phyloP scores from a whole-genome alignment of 1,140 invertebrate genomes.

The Aphaenogaster ashmeadi region DNA sequence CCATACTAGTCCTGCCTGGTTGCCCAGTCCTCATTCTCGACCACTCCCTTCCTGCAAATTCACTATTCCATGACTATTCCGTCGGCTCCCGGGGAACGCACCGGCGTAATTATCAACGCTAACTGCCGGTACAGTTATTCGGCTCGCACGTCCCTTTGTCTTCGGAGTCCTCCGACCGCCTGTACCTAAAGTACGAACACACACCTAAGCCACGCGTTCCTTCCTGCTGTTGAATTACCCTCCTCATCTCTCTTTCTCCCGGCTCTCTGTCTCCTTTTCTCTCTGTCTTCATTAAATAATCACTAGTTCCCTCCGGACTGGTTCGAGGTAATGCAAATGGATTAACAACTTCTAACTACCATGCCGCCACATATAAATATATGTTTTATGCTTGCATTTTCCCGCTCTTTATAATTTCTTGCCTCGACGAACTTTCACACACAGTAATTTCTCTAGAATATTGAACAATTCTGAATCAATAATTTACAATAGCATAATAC shows the following conservation, averaged over 20 bases:
- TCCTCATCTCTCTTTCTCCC: slow-evolving; percentile 34
- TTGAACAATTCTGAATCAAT: slow-evolving; percentile 21
- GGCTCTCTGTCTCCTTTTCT: neutral
- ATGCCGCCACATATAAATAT: slow-evolving; percentile 19
- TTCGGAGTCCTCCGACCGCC: slow-evolving; percentile 69
- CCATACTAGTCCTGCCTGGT: neutral
- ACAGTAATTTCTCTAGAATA: neutral
- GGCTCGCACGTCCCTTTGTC: slow-evolving; percentile 80
- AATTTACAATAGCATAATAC: neutral
- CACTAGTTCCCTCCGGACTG: slow-evolving; percentile 42
- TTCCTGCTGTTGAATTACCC: slow-evolving; percentile 52
- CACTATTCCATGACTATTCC: slow-evolving; percentile 61
- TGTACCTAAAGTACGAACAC: slow-evolving; percentile 40
- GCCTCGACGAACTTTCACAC: neutral
- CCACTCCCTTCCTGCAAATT: slow-evolving; percentile 61
- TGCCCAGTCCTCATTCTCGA: slow-evolving; percentile 36
- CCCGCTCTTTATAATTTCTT: neutral
- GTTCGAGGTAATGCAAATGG: slow-evolving; percentile 54
- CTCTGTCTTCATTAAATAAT: slow-evolving; percentile 44
- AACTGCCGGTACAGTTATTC: slow-evolving; percentile 82
- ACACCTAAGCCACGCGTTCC: slow-evolving; percentile 45
- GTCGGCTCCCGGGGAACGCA: slow-evolving; percentile 75
- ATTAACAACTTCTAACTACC: slow-evolving; percentile 55
- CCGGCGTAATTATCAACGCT: slow-evolving; percentile 81
- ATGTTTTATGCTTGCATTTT: slow-evolving; percentile 23